phyloP scores from a whole-genome alignment of 2,113 vertebrate genomes.

The Burhinus bistriatus region DNA sequence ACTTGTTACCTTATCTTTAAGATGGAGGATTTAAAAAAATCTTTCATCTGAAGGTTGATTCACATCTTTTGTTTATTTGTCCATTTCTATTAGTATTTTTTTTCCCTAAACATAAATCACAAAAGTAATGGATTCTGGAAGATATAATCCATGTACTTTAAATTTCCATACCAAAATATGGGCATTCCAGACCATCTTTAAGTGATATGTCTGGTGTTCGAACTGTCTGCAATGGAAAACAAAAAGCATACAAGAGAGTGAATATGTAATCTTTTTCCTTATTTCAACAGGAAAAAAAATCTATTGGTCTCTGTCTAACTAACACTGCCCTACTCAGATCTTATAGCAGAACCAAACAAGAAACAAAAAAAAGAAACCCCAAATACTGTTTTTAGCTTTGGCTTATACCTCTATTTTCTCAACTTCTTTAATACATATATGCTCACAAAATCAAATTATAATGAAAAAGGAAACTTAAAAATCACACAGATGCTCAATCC shows the following conservation, averaged over 20 bases:
- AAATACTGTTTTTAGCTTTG: not conserved
- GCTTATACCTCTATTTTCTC: not conserved
- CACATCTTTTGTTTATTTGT: not conserved
- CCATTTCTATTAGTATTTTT: not conserved
- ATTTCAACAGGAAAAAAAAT: not conserved
- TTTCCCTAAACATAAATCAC: not conserved
- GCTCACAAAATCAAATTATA: not conserved
- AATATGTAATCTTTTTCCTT: not conserved
- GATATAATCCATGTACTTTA: not conserved
- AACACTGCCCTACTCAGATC: not conserved
- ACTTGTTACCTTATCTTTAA: not conserved
- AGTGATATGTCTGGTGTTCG: not conserved
- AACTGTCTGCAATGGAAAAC: not conserved
- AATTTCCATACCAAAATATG: not conserved
- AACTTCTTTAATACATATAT: not conserved
- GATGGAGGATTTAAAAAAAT: not conserved
- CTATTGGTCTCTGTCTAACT: not conserved
- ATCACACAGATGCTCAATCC: not conserved
- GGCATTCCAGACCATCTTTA: not conserved
- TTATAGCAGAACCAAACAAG: not conserved
- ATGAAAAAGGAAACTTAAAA: not conserved
- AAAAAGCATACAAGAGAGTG: not conserved
- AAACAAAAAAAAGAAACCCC: not conserved
- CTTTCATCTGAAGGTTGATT: not conserved
- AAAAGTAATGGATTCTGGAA: not conserved